Conservation (phyloP, 2,888 invertebrate genomes). For the Drosophila mimetica region DNA sequence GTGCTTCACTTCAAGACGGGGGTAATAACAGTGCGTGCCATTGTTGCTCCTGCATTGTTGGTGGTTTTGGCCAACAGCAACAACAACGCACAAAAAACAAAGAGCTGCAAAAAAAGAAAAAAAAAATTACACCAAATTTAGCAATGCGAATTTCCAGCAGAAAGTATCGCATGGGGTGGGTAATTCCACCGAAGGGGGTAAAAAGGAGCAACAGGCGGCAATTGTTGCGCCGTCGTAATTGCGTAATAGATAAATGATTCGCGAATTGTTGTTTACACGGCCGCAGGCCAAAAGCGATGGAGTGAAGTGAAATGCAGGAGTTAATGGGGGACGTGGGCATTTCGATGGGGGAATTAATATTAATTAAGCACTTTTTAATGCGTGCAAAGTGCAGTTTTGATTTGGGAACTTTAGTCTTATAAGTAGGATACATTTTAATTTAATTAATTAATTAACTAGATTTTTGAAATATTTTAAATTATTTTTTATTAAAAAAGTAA, state of each 20-base stretch:
- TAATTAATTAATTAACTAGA: too few relatives aligned
- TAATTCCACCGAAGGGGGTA: slow-evolving; percentile 25
- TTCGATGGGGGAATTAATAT: neutral
- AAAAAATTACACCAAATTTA: slow-evolving; percentile 28
- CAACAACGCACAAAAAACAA: too few relatives aligned
- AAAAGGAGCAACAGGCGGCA: slow-evolving; percentile 57
- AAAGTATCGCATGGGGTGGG: neutral
- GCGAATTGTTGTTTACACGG: slow-evolving; percentile 65
- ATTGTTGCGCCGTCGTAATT: slow-evolving; percentile 61
- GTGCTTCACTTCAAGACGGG: slow-evolving; percentile 10
- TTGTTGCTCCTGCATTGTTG: slow-evolving; percentile 4
- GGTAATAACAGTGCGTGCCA: slow-evolving; percentile 34
- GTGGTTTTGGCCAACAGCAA: slow-evolving; percentile 10
- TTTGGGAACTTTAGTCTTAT: neutral
- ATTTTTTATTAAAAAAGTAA: neutral
- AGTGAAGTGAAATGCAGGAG: slow-evolving; percentile 18
- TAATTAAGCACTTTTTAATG: neutral
- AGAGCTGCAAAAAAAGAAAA: slow-evolving; percentile 9
- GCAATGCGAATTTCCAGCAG: slow-evolving; percentile 26
- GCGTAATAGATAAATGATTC: slow-evolving; percentile 76
- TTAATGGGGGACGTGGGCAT: neutral
- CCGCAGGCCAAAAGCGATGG: slow-evolving; percentile 50
- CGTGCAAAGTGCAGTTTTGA: neutral
- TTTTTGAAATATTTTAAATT: neutral
- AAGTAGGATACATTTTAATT: neutral